Base-by-base conservation (phyloP, 2,797 vertebrate genomes). In the Telmatherina bonti region DNA sequence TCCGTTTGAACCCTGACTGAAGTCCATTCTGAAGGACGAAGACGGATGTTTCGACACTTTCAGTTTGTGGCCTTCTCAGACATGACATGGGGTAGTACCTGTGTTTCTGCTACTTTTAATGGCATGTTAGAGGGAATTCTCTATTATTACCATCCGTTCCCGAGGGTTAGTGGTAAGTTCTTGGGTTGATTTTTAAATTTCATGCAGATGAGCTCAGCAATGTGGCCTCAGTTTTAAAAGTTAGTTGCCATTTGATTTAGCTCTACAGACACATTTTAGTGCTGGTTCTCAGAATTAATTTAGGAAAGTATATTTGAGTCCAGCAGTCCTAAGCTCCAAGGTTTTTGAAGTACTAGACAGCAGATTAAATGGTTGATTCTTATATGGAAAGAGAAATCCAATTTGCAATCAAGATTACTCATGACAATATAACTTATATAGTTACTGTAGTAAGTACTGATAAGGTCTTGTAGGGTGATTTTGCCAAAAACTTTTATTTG, bases 11-110 rank as follows among this genome's bases (percentile, higher is more conserved):
- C 90, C 93, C 94, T 89, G 94, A 93, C 91, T 90, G 93, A 93
- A 88, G 92, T 94, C 88, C 93, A 91, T 94, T 91, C 93, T 93
- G 92, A 94, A 90, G 94, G 91, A 94, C 33, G 94, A 95, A 94
- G 95, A 95, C 56, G 84, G 93, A 93, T 93, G 92, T 93, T 84
- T 86, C 91, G 84, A 87, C 92, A 92, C 91, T 87, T 91, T 89
- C 76, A 93, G 85, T 92, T 90, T 91, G 89, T 90, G 91, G 88
- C 90, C 89, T 88, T 91, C 89, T 91, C 90, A 91, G 86, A 92
- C 90, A 89, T 87, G 90, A 92, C 79, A 90, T 70, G 87, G 87
- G 91, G 90, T 93, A 91, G 90, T 92, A 89, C 89, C 83, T 84
- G 83, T 90, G 87, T 88, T 88, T 85, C 89, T 90, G 85, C 81